A percentile compares a stretch with the other conserved stretches of the same genome.
phyloP scores from a whole-genome alignment of 2,888 invertebrate species.

The Lacanobia oleracea region DNA sequence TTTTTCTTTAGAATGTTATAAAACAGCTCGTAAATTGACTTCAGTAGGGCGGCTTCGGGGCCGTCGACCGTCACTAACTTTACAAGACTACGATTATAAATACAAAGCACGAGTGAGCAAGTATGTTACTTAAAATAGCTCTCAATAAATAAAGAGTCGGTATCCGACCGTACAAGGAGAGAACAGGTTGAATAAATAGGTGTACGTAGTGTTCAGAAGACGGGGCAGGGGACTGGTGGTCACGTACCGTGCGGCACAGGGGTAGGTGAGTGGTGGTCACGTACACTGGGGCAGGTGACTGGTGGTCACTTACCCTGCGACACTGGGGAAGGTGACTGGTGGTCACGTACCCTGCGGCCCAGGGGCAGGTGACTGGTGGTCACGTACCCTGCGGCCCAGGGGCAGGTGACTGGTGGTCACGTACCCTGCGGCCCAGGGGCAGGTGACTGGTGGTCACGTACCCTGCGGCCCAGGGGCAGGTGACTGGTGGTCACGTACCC shows the following conservation, averaged over 20 bases:
- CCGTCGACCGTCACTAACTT: conserved; percentile 71
- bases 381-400: conserved; percentile 63
- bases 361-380: conserved; percentile 54
- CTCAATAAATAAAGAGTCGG: conserved; percentile 77
- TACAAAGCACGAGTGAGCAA: conserved; percentile 88
- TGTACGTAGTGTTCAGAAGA: conserved; percentile 63
- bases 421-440: conserved; percentile 53
- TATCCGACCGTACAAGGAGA: conserved; percentile 58
- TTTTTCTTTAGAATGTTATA: conserved; percentile 79
- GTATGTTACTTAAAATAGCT: conserved; percentile 76
- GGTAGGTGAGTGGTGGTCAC: conserved; percentile 59
- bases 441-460: conserved; percentile 62
- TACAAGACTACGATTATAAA: conserved; percentile 79
- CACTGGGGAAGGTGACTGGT: conserved; percentile 45
- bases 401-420: conserved; percentile 59
- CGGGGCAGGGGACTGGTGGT: conserved; percentile 60
- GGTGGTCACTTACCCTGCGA: conserved; percentile 64
- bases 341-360: conserved; percentile 63
- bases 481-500: conserved; percentile 65
- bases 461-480: conserved; percentile 46
- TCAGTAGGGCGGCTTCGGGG: conserved; percentile 76
- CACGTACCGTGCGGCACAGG: conserved; percentile 63
- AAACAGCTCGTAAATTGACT: conserved; percentile 87
- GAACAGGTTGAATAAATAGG: conserved; percentile 54
- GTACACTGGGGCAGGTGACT: conserved; percentile 52